Base-by-base conservation (phyloP, 2,888 invertebrate genomes). In the Podotricha telesiphe region DNA sequence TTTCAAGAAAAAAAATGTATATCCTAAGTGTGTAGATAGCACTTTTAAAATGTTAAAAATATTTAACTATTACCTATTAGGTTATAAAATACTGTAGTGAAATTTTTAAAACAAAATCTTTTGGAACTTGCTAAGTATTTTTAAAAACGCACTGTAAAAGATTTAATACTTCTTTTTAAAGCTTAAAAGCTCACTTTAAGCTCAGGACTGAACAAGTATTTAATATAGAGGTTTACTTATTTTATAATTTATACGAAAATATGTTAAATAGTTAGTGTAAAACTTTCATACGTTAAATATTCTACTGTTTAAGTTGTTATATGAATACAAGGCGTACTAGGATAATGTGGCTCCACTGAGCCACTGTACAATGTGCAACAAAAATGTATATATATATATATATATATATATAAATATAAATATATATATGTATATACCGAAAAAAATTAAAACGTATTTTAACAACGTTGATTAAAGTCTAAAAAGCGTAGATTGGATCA, bases 171-270 rank as follows among this genome's bases (percentile, higher is more conserved):
- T 17, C 58, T 42, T 59, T 59, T 28, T 28, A 59, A 10, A 45
- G 28, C 59, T 45, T 59, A 59, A 45, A 22, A 59, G 59, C 45
- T 59, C 2, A 59, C 58, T 17, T 17, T 59, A 45, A 45, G 22
- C 59, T 59, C 22, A 20, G 17, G 17, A 22, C 11, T 59, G 13
- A n/a, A 59, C 22, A 45, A 59, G 42, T 28, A 19, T 55, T 55
- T 55, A 34, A 55, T 28, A 53, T 17, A 37, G 34, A 17, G 47
- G 8, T 47, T 47, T 47, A 17, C 17, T 47, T 45, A 45, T 45
- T n/a, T 47, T 47, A 47, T 17, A 17, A 47, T 17, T 15, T 17
- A 17, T 47, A 47, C 47, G 6, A 37, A 37, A 37, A 55, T 13
- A 55, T 53, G 53, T 22, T 53, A 53, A 53, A 34, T 34, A 53